Evolutionary conservation across 2,797 vertebrate genomes (phyloP), one percentile per base, ranked within the genome.

Genomic region (Lithobates sylvaticus): DNA sequence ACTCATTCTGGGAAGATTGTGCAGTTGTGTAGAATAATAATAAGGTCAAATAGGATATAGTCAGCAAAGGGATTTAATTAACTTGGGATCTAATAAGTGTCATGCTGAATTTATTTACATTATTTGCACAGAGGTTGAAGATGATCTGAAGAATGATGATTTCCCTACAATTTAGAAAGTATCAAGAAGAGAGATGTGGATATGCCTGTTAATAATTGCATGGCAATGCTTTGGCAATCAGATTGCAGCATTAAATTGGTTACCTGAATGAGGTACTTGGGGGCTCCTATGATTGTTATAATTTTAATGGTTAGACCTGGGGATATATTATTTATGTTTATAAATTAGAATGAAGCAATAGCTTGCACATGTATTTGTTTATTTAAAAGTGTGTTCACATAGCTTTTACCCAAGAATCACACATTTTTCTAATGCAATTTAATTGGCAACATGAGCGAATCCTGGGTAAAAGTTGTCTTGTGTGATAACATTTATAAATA

Each of bases 51-150:
- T 90, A 91, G 91, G 91, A 91, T 93, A 90, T 91, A 91, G 90
- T 91, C 90, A 92, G 91, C 91, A 84, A 90, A 89, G 91, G 91
- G 92, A 91, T 92, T 93, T 92, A 92, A 93, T 93, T 92, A 93
- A 90, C 92, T 92, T 89, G 89, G 90, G 91, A 93, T 93, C 91
- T 92, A 91, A 93, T 92, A 92, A 93, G 92, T 93, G 92, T 92
- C 91, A 91, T 90, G 90, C 90, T 91, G 92, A 92, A 92, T 91
- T 92, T 69, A 85, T 90, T 88, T 88, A 90, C 79, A 92, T 92
- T 92, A 92, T 92, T 92, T 93, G 92, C 91, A 91, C 91, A 91
- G 90, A 91, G 91, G 91, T 91, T 92, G 90, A 88, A 90, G 88
- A 84, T 44, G 32, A 90, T 86, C 87, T 87, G 90, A 89, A 90